phyloP scores from a whole-genome alignment of 2,888 invertebrate species.

The Arctia plantaginis region DNA sequence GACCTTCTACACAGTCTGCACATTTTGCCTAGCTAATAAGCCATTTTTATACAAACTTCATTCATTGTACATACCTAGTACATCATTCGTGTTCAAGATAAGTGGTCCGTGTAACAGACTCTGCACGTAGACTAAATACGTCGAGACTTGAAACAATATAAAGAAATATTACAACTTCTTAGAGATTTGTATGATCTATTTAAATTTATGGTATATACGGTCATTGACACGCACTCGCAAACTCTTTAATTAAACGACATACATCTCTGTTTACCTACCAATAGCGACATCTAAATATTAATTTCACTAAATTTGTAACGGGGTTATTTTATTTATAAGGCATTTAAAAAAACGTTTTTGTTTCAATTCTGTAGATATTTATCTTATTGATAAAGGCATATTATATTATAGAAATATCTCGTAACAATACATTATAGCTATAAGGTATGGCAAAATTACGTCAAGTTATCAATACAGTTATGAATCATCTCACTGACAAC shows the following conservation, averaged over 20 bases:
- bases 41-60: conserved; percentile 29
- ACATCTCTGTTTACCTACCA: background rate
- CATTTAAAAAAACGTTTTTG: background rate
- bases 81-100: background rate
- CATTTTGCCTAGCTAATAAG: conserved; percentile 38
- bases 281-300: background rate
- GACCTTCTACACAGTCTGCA: conserved; percentile 43
- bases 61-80: conserved; percentile 15
- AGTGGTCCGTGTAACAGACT: background rate
- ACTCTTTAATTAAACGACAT: conserved; percentile 2
- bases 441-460: background rate
- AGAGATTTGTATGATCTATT: background rate
- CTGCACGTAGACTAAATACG: background rate
- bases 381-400: background rate
- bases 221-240: background rate
- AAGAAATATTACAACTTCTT: background rate
- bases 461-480: background rate
- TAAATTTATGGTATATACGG: background rate
- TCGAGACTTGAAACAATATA: conserved; percentile 6
- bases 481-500: background rate
- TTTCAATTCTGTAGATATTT: conserved; percentile 8
- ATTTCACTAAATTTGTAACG: background rate
- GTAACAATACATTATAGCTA: background rate
- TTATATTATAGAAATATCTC: background rate
- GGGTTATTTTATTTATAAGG: background rate